Evolutionary conservation across 2,888 invertebrate genomes (phyloP), one percentile per base, ranked within the genome.

Genomic region (Ametastegia equiseti): DNA sequence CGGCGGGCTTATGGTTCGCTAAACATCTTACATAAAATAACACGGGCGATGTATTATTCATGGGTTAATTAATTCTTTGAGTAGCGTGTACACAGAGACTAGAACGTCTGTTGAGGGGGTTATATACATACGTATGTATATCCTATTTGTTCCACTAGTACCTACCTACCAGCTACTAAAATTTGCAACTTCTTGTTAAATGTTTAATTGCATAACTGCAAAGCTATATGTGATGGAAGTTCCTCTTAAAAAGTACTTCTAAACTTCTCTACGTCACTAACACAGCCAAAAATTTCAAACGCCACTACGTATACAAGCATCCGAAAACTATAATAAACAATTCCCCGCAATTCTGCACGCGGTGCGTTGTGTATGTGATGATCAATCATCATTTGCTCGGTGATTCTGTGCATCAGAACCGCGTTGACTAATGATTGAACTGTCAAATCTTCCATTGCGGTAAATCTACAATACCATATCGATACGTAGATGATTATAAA

Each of bases 11-110:
- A 73, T 73, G 73, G 9, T 54, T 73, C 73, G 54, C 13, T 75
- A 54, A 75, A 75, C 75, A 75, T 54, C 75, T 75, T 75, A 50
- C 45, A 75, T 54, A 27, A 36, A 75, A 75, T 54, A 75, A 75
- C 75, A 75, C 50, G 23, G 54, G 39, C 50, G 19, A 50, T 75
- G 75, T 36, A 75, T 75, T 19, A 75, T 75, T 75, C 75, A 75
- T 75, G 50, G 45, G 27, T 36, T 36, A 73, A 73, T 75, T 75
- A 50, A 50, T 75, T 54, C 50, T 54, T 75, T 36, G 19, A 75
- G 45, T 33, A 54, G 36, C 19, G 39, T 67, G n/a, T 63, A n/a
- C 15, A 39, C 65, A 39, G 65, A 19, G 23, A 39, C 65, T 36
- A 39, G 36, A 67, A 39, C 39, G 9, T 13, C 11, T n/a, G n/a